Conservation (phyloP, 2,888 invertebrate genomes). For the Mythimna loreyi region DNA sequence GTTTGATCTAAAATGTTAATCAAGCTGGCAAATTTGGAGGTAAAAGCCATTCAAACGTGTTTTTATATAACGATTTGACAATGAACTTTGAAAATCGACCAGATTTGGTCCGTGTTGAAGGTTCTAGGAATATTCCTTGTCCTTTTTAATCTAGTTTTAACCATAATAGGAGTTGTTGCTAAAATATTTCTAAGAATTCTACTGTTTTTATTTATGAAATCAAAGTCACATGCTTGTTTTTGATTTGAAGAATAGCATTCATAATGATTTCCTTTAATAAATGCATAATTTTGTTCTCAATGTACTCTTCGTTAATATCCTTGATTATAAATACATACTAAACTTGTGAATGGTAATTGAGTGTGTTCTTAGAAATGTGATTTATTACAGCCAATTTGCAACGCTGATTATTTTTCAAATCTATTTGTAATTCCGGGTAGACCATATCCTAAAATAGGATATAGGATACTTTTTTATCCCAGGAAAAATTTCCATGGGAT, state of each 20-base stretch:
- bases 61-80: slow-evolving; percentile 32
- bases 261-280: neutral
- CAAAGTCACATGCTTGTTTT: neutral
- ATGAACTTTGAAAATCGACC: slow-evolving; percentile 35
- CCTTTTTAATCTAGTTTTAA: slow-evolving; percentile 2
- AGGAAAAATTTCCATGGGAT: neutral
- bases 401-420: neutral
- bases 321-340: neutral
- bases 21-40: slow-evolving; percentile 23
- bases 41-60: slow-evolving; percentile 12
- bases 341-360: too few relatives aligned
- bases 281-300: slow-evolving; percentile 16
- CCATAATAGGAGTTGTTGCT: neutral
- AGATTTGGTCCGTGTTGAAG: slow-evolving; percentile 20
- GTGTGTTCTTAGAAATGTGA: too few relatives aligned
- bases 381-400: neutral
- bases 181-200: slow-evolving; percentile 20
- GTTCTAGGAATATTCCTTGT: slow-evolving; percentile 25
- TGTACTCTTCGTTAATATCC: neutral
- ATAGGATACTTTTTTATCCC: neutral
- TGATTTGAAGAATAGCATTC: neutral
- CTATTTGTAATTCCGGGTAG: neutral
- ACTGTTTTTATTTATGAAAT: slow-evolving; percentile 20
- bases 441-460: neutral
- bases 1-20: slow-evolving; percentile 24